Conservation (phyloP, 2,113 vertebrate species). For the Poeciliopsis occidentalis region DNA sequence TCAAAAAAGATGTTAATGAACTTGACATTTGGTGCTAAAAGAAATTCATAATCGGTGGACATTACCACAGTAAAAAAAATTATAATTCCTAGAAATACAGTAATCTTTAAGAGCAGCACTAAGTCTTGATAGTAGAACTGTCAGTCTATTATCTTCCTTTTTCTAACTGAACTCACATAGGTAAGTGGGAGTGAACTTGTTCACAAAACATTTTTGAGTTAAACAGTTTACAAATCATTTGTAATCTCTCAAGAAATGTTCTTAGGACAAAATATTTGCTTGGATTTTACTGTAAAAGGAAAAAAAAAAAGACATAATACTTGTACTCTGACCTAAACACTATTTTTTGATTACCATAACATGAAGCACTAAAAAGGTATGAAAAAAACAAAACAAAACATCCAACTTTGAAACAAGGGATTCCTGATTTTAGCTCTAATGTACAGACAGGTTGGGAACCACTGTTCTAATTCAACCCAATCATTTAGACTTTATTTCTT, state of each 20-base stretch:
- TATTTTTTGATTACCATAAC: background rate
- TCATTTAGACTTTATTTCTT: background rate
- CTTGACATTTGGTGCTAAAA: background rate
- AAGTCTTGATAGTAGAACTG: background rate
- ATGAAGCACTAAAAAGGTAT: background rate
- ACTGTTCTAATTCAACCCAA: constrained; percentile 27
- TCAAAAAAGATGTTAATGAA: background rate
- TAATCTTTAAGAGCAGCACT: too few relatives aligned
- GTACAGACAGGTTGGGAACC: constrained; percentile 19
- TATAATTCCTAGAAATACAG: too few relatives aligned
- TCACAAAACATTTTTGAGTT: too few relatives aligned
- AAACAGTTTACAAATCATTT: background rate
- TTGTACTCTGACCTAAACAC: background rate
- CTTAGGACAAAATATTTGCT: background rate
- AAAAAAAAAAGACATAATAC: background rate
- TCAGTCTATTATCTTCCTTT: too few relatives aligned
- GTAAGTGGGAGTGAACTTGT: too few relatives aligned
- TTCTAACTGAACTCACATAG: too few relatives aligned
- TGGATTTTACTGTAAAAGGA: background rate
- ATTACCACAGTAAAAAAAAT: too few relatives aligned
- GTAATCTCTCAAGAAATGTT: background rate
- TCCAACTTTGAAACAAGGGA: background rate
- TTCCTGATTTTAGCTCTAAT: background rate
- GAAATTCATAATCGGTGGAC: too few relatives aligned
- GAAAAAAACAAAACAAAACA: background rate